A percentile compares a stretch with the other conserved stretches of the same genome.
Conservation (phyloP, 2,113 vertebrate genomes). For the Protobothrops flavoviridis region DNA sequence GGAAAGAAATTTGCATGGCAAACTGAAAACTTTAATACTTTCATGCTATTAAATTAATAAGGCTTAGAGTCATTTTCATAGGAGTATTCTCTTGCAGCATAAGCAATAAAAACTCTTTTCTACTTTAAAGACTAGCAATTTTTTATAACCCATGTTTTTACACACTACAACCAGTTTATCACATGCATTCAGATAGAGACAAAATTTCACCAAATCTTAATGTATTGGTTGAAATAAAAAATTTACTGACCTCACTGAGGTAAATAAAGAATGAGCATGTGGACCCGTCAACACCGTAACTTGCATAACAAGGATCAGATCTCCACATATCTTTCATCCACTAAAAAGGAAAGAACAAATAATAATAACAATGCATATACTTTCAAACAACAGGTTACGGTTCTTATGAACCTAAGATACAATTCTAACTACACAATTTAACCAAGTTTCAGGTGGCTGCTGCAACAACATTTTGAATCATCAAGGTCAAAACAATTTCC, state of each 20-base stretch:
- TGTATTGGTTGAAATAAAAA: neutral
- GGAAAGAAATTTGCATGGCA: neutral
- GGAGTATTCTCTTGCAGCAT: neutral
- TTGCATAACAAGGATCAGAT: conserved; percentile 90
- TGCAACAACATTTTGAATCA: neutral
- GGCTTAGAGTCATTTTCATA: neutral
- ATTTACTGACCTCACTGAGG: conserved; percentile 93
- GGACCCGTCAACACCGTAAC: conserved; percentile 93
- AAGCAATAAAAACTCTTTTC: neutral
- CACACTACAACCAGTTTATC: neutral
- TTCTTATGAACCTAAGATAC: neutral
- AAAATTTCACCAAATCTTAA: neutral
- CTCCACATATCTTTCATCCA: conserved; percentile 99
- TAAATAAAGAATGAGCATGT: conserved; percentile 98
- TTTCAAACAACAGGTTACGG: neutral
- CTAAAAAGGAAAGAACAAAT: conserved; percentile 68
- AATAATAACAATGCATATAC: neutral
- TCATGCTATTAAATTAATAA: neutral
- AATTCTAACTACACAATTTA: neutral
- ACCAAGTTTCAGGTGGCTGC: neutral
- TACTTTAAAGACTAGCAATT: neutral
- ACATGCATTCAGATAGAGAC: neutral
- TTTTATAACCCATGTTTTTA: neutral
- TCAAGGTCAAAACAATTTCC: neutral
- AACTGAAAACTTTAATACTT: neutral